These are phyloP conservation scores for Zeus faber DNA, from an alignment of 2,113 vertebrate genomes.

Conservation along the genomic window DNA sequence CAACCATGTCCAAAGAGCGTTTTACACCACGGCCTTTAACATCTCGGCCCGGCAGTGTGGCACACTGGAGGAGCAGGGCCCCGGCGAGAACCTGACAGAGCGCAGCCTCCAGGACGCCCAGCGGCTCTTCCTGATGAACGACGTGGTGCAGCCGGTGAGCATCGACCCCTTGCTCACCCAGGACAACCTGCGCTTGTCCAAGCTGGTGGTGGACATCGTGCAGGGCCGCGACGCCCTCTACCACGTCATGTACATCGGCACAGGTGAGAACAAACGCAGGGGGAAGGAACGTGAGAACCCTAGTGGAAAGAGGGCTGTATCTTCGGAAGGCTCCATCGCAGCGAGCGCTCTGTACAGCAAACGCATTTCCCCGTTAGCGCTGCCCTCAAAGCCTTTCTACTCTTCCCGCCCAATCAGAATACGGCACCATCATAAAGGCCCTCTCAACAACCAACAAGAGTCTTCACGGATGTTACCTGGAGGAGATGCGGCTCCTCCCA, in stretches of 20 bases:
- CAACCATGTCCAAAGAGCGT: too few relatives aligned
- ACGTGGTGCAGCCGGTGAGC: constrained; percentile 86
- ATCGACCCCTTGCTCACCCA: constrained; percentile 86
- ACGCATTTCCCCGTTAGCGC: neutral
- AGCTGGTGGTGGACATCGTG: constrained; percentile 90
- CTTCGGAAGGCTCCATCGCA: too few relatives aligned
- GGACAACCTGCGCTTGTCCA: constrained; percentile 89
- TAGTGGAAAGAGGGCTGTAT: too few relatives aligned
- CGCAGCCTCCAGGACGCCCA: constrained; percentile 95
- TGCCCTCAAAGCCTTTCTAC: neutral
- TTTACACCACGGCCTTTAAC: too few relatives aligned
- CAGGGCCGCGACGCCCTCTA: constrained; percentile 86
- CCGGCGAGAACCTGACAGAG: constrained; percentile 87
- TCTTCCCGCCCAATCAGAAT: constrained; percentile 70
- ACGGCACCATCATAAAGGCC: constrained; percentile 91
- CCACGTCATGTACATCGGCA: constrained; percentile 92
- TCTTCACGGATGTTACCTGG: constrained; percentile 84
- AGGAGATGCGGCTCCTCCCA: constrained; percentile 89
- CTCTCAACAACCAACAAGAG: constrained; percentile 83
- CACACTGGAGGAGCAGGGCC: constrained; percentile 85
- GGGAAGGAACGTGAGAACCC: too few relatives aligned
- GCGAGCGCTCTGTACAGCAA: too few relatives aligned
- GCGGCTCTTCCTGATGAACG: constrained; percentile 91
- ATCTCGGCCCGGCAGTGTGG: constrained; percentile 80
- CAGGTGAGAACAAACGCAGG: constrained; percentile 84